Base-by-base conservation (phyloP, 2,797 vertebrate genomes). In the Aplochiton taeniatus region DNA sequence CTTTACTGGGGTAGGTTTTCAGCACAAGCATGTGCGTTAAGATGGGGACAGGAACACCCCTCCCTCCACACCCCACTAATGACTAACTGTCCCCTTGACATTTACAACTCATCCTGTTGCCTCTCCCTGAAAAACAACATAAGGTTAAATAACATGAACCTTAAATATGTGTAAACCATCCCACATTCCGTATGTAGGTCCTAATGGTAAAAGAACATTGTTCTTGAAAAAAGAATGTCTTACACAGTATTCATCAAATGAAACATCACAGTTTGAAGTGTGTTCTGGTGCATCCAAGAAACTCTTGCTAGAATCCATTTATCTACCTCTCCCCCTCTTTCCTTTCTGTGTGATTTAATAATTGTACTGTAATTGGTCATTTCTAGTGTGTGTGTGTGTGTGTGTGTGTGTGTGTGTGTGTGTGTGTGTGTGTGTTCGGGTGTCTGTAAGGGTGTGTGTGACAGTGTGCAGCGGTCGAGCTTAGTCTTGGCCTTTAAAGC, bases 401-500 rank as follows among this genome's bases (percentile, higher is more conserved):
- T 47, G 41, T 55, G 52, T 59, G 55, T 58, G 20, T 66, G n/a
- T 58, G 55, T 70, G 58, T 42, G 61, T 79, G 60, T 73, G 57
- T 66, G 54, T 59, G n/a, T 54, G 65, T 52, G 44, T 14, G 6
- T 54, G 49, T 66, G 14, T 58, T n/a, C 50, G 10, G 45, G 18
- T 59, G 64, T 44, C 9, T 65, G 47, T 51, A 14, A 16, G 50
- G 1, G 50, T 51, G 50, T 51, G 50, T 64, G 48, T 60, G 55
- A 31, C 41, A 58, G 5, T 56, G 55, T 31, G 10, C 65, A 57
- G 56, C 17, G 56, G 4, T 46, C 56, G 1, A 1, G 61, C 81
- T 96, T 92, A 97, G 81, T 95, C 93, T 79, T 90, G 83, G 8
- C 89, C 91, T 81, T 94, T 92, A 89, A 94, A 98, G 89, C 97